Conservation (phyloP, 2,797 vertebrate species). For the Oryzias dopingdopingensis region DNA sequence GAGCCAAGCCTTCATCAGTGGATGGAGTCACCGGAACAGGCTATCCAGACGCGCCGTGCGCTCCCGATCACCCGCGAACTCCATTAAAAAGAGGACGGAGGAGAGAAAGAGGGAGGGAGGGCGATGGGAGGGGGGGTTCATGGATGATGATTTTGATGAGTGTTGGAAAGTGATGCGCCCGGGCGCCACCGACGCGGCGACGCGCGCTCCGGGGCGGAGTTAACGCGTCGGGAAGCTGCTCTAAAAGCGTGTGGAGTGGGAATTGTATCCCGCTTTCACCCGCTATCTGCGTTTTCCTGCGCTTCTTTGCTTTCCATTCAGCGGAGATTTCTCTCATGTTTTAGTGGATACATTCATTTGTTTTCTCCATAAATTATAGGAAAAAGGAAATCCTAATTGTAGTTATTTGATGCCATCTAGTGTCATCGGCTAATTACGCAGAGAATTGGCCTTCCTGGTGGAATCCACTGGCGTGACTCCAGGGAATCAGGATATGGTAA, state of each 20-base stretch:
- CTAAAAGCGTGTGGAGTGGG: conserved; percentile 33
- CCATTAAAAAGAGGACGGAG: conserved; percentile 56
- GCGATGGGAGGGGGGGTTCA: conserved; percentile 44
- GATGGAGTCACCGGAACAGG: conserved; percentile 41
- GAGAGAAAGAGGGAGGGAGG: conserved; percentile 22
- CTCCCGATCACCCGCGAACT: conserved; percentile 56
- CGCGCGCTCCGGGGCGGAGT: conserved; percentile 80
- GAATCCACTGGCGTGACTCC: not conserved
- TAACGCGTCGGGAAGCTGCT: conserved; percentile 79
- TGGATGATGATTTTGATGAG: conserved; percentile 70
- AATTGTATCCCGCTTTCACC: not conserved
- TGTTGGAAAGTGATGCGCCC: conserved; percentile 78
- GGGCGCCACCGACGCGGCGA: conserved; percentile 84
- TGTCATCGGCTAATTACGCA: conserved; percentile 47
- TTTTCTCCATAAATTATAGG: not conserved
- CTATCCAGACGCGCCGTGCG: conserved; percentile 59
- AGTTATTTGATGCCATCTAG: conserved; percentile 71
- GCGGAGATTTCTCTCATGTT: not conserved
- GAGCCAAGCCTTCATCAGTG: conserved; percentile 33
- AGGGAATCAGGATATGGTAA: too few relatives aligned
- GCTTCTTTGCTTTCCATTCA: not conserved
- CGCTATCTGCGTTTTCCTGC: not conserved
- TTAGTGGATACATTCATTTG: not conserved
- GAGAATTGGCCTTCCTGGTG: not conserved
- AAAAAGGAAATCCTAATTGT: conserved; percentile 10